Base-by-base conservation (phyloP, 2,888 invertebrate species). In the Eledone cirrhosa region DNA sequence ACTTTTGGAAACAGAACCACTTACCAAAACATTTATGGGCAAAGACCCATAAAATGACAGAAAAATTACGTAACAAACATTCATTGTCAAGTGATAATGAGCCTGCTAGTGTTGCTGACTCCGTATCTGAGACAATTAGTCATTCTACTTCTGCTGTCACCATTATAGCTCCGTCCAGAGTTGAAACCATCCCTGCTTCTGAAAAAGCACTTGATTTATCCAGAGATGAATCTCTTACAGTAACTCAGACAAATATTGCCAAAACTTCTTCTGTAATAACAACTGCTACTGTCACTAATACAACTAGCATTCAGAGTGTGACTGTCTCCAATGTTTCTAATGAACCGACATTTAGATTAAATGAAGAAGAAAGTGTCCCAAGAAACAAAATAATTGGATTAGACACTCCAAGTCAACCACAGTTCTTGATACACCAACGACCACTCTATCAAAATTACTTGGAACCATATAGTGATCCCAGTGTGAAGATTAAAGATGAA, bases 11-110 rank as follows among this genome's bases (percentile, higher is more conserved):
- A 88, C 98, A 97, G 88, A 99, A 98, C 0, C 98, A 98, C 91
- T 92, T 99, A 87, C 97, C 98, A 0, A 98, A 98, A 91, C 99
- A 99, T 92, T 93, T 99, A 81, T 94, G 98, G 79, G 97, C 97
- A 83, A 97, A 97, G 92, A 95, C 96, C 93, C 98, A 98, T 89
- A 97, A 98, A 67, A 41, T 72, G 72, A 96, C 96, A 87, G 92
- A 98, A 82, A 98, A 98, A 91, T 96, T 96, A 89, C 97, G 97
- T 91, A 92, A 98, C 84, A 97, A 98, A 0, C 96, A 96, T 88
- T 98, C 97, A 78, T 95, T 97, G 72, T 97, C 97, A 90, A 96
- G 97, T 16, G 96, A 97, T 92, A 94, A 98, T 88, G 98, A 97
- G 91, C 93, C 97, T 76, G 94, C 63, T 14, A 79, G 81, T n/a